These are phyloP conservation scores for Heliconius erato DNA, from an alignment of 2,888 invertebrate genomes.

Conservation along the genomic window DNA sequence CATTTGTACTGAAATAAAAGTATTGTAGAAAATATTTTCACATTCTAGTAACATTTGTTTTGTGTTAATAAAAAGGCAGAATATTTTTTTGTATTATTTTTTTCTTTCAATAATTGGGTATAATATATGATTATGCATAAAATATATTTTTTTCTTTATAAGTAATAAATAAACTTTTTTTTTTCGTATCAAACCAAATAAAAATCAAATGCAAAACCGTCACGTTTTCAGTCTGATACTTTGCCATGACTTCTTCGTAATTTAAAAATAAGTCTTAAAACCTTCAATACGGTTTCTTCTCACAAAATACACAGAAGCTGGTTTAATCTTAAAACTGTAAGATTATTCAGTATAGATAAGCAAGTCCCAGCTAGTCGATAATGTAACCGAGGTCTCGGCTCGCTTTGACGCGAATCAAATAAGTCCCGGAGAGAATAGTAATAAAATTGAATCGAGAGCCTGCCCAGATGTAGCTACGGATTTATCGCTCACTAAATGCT, in stretches of 20 bases:
- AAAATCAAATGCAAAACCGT: no score
- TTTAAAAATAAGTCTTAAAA: background rate
- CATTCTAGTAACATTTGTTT: background rate
- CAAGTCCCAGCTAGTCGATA: conserved; percentile 67
- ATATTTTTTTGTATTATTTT: no score
- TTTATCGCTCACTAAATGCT: conserved; percentile 73
- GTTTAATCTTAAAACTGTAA: conserved; percentile 32
- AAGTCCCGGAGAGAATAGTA: conserved; percentile 83
- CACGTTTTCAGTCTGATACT: no score
- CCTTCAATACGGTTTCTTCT: background rate
- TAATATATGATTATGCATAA: no score
- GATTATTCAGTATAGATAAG: conserved; percentile 59
- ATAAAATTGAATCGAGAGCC: conserved; percentile 84
- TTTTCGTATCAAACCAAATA: no score
- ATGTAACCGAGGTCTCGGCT: conserved; percentile 70
- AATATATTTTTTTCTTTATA: no score
- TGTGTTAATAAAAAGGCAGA: background rate
- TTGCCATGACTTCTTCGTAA: no score
- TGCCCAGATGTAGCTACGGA: conserved; percentile 83
- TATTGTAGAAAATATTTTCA: conserved; percentile 12
- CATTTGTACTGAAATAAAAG: conserved; percentile 25
- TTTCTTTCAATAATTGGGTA: no score
- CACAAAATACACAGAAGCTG: background rate
- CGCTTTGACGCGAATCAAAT: conserved; percentile 85
- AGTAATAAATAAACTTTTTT: no score